These are phyloP conservation scores for Eriosoma lanigerum DNA, from an alignment of 1,140 invertebrate species.

Conservation along the genomic window DNA sequence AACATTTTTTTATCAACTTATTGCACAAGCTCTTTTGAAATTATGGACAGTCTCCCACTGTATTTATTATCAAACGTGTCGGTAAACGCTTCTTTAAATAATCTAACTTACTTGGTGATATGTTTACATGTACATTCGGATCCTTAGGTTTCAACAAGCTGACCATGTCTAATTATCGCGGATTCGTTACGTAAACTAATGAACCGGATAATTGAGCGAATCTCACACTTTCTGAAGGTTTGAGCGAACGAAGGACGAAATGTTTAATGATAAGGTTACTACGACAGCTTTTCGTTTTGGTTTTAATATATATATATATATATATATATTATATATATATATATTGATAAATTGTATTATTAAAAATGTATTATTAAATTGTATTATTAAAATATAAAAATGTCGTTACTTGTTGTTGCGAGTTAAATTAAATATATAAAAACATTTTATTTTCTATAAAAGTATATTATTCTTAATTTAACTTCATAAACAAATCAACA, in stretches of 20 bases:
- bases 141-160: slow-evolving; percentile 22
- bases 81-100: neutral
- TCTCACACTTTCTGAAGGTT: neutral
- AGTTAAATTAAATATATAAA: no score
- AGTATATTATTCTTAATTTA: no score
- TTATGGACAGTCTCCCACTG: slow-evolving; percentile 5
- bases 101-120: neutral
- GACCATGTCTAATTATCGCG: neutral
- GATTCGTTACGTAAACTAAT: neutral
- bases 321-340: no score
- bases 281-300: neutral
- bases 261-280: no score
- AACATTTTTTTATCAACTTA: neutral
- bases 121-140: neutral
- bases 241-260: neutral
- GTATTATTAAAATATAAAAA: no score
- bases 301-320: no score
- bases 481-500: no score
- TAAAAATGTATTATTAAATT: no score
- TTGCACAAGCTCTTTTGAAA: slow-evolving; percentile 13
- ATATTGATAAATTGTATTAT: no score
- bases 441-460: no score
- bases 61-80: neutral
- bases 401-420: no score
- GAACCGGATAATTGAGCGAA: neutral